phyloP scores from a whole-genome alignment of 2,888 invertebrate genomes.

The Scrobipalpa atriplicella region DNA sequence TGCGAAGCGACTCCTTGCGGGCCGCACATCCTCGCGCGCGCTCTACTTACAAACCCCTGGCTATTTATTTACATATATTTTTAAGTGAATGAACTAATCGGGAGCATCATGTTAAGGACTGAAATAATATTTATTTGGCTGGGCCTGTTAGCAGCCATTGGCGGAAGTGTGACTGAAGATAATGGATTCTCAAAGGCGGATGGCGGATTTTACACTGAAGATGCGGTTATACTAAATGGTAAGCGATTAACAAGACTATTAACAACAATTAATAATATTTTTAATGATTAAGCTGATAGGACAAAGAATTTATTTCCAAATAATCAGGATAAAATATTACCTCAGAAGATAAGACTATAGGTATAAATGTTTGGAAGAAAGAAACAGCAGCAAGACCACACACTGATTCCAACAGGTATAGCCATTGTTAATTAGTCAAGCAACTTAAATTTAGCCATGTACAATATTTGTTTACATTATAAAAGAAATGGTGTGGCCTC shows the following conservation, averaged over 20 bases:
- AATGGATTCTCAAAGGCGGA: conserved; percentile 68
- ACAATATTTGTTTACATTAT: conserved; percentile 34
- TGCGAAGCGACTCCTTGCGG: conserved; percentile 75
- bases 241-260: conserved; percentile 41
- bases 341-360: not conserved
- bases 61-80: conserved; percentile 37
- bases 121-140: conserved; percentile 58
- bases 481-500: conserved; percentile 30
- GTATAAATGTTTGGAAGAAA: no score
- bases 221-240: conserved; percentile 79
- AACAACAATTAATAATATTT: not conserved
- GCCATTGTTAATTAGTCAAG: not conserved
- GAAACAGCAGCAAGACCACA: not conserved
- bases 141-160: conserved; percentile 54
- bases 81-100: conserved; percentile 53
- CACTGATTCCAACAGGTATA: not conserved
- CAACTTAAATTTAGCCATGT: conserved; percentile 11
- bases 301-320: not conserved
- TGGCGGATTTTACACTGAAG: conserved; percentile 72
- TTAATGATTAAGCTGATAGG: not conserved
- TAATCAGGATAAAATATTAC: no score
- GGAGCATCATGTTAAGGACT: conserved; percentile 55
- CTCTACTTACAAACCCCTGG: conserved; percentile 32
- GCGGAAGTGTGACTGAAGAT: conserved; percentile 59
- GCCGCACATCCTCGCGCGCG: conserved; percentile 71